Evolutionary conservation across 2,888 invertebrate species (phyloP).

Genomic region (Buathra laborator): DNA sequence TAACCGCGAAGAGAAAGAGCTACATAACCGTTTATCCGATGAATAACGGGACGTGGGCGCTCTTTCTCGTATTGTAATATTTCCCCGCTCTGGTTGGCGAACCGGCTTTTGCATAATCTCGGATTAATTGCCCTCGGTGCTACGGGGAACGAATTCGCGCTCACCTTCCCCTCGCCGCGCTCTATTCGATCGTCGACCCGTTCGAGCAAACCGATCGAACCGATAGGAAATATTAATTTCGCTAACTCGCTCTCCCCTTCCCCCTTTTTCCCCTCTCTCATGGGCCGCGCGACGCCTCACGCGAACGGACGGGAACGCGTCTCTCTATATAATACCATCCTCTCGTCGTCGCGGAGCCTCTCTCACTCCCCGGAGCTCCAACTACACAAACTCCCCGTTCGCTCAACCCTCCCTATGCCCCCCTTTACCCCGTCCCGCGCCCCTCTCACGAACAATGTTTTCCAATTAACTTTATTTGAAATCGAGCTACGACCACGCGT

Average conservation of each 20-base stretch:
- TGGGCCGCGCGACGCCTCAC: constrained; percentile 55
- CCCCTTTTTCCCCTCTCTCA: constrained; percentile 18
- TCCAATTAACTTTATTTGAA: constrained; percentile 84
- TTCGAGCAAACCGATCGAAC: constrained; percentile 71
- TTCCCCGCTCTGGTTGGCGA: constrained; percentile 15
- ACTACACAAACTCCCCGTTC: constrained; percentile 46
- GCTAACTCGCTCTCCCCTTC: constrained; percentile 74
- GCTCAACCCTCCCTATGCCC: constrained; percentile 58
- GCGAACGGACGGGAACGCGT: constrained; percentile 9
- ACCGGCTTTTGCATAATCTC: constrained; percentile 65
- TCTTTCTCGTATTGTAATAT: constrained; percentile 55
- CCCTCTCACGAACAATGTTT: constrained; percentile 78
- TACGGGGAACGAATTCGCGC: constrained; percentile 18
- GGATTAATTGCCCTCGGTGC: constrained; percentile 62
- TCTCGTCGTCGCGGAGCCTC: constrained; percentile 56
- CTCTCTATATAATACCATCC: constrained; percentile 36
- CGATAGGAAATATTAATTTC: constrained; percentile 79
- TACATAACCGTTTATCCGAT: constrained; percentile 42
- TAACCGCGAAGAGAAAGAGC: constrained; percentile 1
- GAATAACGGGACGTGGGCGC: constrained; percentile 36
- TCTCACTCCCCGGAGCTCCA: constrained; percentile 37
- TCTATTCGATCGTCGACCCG: constrained; percentile 69
- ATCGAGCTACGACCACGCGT: constrained; percentile 77
- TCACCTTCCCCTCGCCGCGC: constrained; percentile 38
- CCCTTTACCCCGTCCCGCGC: constrained; percentile 49